Evolutionary conservation across 1,140 invertebrate genomes (phyloP).

Genomic region (Venturia canescens): DNA sequence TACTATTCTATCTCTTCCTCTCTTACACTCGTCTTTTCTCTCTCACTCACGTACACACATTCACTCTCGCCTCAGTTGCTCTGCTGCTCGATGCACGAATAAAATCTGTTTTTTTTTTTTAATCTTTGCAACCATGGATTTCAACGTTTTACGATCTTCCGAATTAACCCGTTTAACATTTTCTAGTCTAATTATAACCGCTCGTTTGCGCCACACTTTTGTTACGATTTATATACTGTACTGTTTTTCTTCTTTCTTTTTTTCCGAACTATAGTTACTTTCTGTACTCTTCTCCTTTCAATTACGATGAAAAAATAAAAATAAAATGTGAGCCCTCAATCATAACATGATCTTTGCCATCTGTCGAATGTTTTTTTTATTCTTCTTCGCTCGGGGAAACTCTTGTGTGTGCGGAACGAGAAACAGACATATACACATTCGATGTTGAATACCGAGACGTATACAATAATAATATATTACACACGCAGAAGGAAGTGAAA

Average conservation of each 20-base stretch:
- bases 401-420: not conserved
- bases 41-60: conserved; percentile 5
- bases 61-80: not conserved
- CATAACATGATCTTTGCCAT: conserved; percentile 72
- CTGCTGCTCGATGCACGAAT: conserved; percentile 56
- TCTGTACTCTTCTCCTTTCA: conserved; percentile 49
- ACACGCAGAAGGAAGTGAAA: not conserved
- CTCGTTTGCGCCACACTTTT: conserved; percentile 48
- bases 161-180: conserved; percentile 30
- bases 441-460: not conserved
- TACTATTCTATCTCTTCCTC: conserved; percentile 63
- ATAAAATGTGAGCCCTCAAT: conserved; percentile 58
- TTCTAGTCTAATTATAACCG: conserved; percentile 44
- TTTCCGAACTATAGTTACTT: conserved; percentile 18
- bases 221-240: conserved; percentile 1
- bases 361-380: conserved; percentile 68
- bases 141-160: conserved; percentile 52
- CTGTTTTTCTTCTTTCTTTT: conserved; percentile 25
- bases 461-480: conserved; percentile 14
- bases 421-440: not conserved
- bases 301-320: conserved; percentile 51
- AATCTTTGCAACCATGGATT: conserved; percentile 35
- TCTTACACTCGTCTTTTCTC: conserved; percentile 9
- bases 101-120: conserved; percentile 8
- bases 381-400: conserved; percentile 46